Evolutionary conservation across 2,113 vertebrate species (phyloP), one percentile per base, ranked within the genome.

Genomic region (Cryptoleucopteryx plumbea): DNA sequence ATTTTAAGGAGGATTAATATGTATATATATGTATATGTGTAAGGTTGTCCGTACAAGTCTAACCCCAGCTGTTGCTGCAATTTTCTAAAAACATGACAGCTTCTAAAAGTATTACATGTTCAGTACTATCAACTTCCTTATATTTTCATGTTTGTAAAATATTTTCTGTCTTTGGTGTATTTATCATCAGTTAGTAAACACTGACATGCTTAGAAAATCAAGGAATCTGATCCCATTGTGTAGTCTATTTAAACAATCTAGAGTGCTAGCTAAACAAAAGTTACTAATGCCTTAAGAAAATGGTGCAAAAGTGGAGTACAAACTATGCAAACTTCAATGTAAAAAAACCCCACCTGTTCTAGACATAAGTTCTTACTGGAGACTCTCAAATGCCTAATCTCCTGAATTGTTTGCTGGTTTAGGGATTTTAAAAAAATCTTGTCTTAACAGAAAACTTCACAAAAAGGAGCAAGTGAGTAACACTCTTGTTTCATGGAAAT

Each of bases 281-380:
- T 72, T 67, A 38, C 2, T 55, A 61, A 50, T 32, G 9, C 20
- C 4, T 43, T 40, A 11, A 11, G 6, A 65, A 86, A 91, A 71
- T 15, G 31, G 12, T 38, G 10, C 8, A 62, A n/a, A 84, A 63
- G 2, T 61, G 20, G 22, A 70, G 4, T 23, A 23, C 6, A 36
- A 81, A 71, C 16, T 38, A 25, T 12, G 20, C 3, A 55, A 65
- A 71, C 6, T 45, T 66, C 26, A 52, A 4, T 16, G 6, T 27
- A 70, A 73, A 16, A 58, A 36, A 32, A 1, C 0, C 3, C 2
- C 18, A 40, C 14, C 7, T 48, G 1, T 32, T 82, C 20, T n/a
- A 61, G 13, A 21, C 4, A 8, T 29, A 8, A 74, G 2, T 38
- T 82, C 25, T 72, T 61, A 29, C 14, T 59, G 22, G 25, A 87